Evolutionary conservation across 2,797 vertebrate species (phyloP), one percentile per base, ranked within the genome.

Genomic region (Pseudocheirus occidentalis): DNA sequence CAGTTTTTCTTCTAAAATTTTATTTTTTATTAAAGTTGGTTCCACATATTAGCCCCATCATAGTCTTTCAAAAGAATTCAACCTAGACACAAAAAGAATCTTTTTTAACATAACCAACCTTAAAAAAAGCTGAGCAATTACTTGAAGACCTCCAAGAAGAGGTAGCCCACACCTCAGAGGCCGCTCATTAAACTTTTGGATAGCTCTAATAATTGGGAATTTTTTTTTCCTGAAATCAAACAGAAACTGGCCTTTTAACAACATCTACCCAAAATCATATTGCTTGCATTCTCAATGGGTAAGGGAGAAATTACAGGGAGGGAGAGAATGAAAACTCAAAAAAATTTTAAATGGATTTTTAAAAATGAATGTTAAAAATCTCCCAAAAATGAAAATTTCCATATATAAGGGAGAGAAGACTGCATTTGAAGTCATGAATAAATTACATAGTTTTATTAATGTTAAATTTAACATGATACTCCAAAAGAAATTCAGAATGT

Each of bases 81-180:
- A 24, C 6, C 40, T 46, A 46, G 21, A 81, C 40, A 24, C 18
- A 81, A 81, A 40, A 81, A 46, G 29, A 93, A 93, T n/a, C 29
- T 90, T 28, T 29, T 90, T 27, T 81, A 53, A 27, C 34, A 96
- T 40, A 81, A 91, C 87, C 57, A 94, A 58, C 2, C 6, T 92
- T 93, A 34, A 56, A 55, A 46, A 92, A 91, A 92, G 24, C 1
- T 24, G 53, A 13, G 59, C 55, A 50, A 93, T 34, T 91, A 94
- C 54, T 87, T 66, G 93, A 93, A 46, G 18, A 93, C 29, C 27
- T 34, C 95, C 91, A 87, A 57, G 54, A 94, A 66, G 29, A n/a
- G 66, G n/a, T 2, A 40, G n/a, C n/a, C n/a, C n/a, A 81, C 18
- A 81, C 16, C n/a, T 46, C 66, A 40, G 5, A 73, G 62, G 5